These are phyloP conservation scores for Gymnothorax reevesii DNA, from an alignment of 2,797 vertebrate species.

Conservation along the genomic window DNA sequence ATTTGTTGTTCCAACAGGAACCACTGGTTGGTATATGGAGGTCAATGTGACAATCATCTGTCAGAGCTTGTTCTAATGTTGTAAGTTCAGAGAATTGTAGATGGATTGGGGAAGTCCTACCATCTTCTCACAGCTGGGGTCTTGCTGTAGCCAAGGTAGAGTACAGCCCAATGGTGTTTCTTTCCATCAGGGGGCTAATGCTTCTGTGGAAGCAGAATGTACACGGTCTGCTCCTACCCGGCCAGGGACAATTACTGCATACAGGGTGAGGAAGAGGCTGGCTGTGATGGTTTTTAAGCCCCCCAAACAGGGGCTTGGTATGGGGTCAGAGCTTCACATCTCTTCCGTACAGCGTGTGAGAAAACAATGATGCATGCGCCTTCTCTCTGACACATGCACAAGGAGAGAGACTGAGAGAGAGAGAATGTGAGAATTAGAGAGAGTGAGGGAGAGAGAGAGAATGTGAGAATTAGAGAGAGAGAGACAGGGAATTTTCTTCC, in stretches of 20 bases:
- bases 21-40: not conserved
- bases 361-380: not conserved
- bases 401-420: too few relatives aligned
- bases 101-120: slow-evolving; percentile 6
- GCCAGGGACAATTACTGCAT: slow-evolving; percentile 5
- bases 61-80: not conserved
- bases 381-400: not conserved
- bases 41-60: not conserved
- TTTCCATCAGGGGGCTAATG: slow-evolving; percentile 15
- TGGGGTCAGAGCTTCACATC: not conserved
- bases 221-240: not conserved
- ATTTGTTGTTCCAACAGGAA: not conserved
- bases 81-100: not conserved
- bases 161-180: slow-evolving; percentile 3
- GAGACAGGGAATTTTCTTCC: too few relatives aligned
- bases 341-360: not conserved
- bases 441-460: too few relatives aligned
- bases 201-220: not conserved
- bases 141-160: not conserved
- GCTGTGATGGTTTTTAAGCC: slow-evolving; percentile 1
- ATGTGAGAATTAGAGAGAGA: too few relatives aligned
- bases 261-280: slow-evolving; percentile 17
- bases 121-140: not conserved
- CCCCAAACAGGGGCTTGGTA: not conserved
- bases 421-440: too few relatives aligned